Conservation (phyloP, 2,888 invertebrate genomes). For the Noctua fimbriata region DNA sequence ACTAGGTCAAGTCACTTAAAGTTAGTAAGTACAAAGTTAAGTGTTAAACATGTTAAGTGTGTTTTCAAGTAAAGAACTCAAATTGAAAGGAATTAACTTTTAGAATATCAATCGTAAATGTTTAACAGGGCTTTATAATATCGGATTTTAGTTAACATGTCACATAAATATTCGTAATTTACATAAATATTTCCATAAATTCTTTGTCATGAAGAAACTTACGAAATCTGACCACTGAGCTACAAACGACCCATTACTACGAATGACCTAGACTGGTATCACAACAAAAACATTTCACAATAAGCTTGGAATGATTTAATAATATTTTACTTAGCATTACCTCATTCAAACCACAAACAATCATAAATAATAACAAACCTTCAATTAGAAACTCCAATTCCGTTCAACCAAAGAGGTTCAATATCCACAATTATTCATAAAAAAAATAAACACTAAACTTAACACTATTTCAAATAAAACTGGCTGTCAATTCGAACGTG, state of each 20-base stretch:
- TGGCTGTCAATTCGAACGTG: conserved; percentile 54
- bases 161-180: background rate
- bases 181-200: background rate
- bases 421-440: conserved; percentile 46
- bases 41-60: conserved; percentile 18
- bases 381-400: conserved; percentile 55
- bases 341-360: conserved; percentile 65
- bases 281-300: conserved; percentile 80
- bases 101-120: background rate
- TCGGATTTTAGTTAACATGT: background rate
- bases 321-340: conserved; percentile 73
- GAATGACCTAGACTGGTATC: conserved; percentile 64
- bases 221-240: conserved; percentile 21
- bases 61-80: conserved; percentile 2
- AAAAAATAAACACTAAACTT: conserved; percentile 56
- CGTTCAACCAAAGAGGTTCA: conserved; percentile 39
- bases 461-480: conserved; percentile 62
- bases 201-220: conserved; percentile 5
- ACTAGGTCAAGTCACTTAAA: conserved; percentile 47
- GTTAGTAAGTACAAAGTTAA: conserved; percentile 1
- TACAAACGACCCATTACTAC: conserved; percentile 32
- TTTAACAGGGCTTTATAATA: background rate
- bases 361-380: conserved; percentile 74
- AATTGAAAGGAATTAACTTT: background rate
- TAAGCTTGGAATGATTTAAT: conserved; percentile 68